Base-by-base conservation (phyloP, 2,113 vertebrate genomes). In the Odocoileus virginianus region DNA sequence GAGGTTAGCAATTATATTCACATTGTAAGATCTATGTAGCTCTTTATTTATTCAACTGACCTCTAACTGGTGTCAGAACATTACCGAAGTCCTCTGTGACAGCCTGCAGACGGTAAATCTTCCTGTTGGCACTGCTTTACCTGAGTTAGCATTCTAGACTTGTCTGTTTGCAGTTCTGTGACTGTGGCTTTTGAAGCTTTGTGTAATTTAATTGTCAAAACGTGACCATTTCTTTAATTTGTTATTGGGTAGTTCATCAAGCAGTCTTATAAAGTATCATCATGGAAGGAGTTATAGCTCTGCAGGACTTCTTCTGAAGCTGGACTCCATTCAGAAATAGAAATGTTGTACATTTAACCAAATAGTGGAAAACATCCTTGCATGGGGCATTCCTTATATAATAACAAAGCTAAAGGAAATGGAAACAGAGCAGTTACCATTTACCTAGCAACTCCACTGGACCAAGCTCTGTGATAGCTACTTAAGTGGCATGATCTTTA, bases 191-290 rank as follows among this genome's bases (percentile, higher is more conserved):
- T 95, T 88, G 12, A 83, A 96, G 45, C 28, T 74, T 93, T 93
- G 60, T 87, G 3, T 94, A 96, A 97, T 97, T 96, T 96, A 96
- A 94, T 97, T 97, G 82, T 95, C 94, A 97, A 97, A 96, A 97
- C 67, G 84, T 96, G 86, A 93, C 60, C 40, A 91, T 97, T 96
- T 64, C 58, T 96, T 95, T 94, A 94, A 97, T 98, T 98, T 96
- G 94, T 89, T 95, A 88, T 87, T 94, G 90, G 83, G 55, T 17
- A 89, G 61, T 91, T 96, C 82, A 95, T 94, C 30, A 96, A 78
- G 78, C 67, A 95, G 74, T 93, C 97, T 93, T 97, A n/a, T 91
- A 86, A 89, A 92, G 58, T 36, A 67, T 98, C 91, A 71, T 43
- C 52, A 54, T 54, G 71, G 89, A 97, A 93, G 60, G 30, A 91